Evolutionary conservation across 1,140 invertebrate species (phyloP), one percentile per base, ranked within the genome.

Genomic region (Pinna nobilis): DNA sequence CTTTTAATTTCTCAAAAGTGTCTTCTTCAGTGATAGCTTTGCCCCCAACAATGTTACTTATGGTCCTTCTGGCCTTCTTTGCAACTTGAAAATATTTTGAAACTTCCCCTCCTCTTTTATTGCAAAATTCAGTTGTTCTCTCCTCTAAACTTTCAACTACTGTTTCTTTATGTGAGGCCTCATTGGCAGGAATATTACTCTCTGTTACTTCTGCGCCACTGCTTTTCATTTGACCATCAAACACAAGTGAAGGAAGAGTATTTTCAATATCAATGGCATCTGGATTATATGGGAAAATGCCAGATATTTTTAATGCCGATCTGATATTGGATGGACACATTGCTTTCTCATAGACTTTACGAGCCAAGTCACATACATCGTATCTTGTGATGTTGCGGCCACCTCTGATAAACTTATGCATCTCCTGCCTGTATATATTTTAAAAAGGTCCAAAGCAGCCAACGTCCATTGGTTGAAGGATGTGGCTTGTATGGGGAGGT

Each of bases 281-380:
- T 20, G 18, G 3, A 20, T 77, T 23, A 28, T 64, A 65, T 7
- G 71, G 71, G 32, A 32, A 66, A n/a, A 75, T 75, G 37, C 72
- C 67, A 49, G 28, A 32, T 67, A 68, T 70, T 4, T 39, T 47
- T 35, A 78, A 78, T 5, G 53, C 53, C 23, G 47, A 51, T 37
- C 59, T 44, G n/a, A 75, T 30, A 51, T 70, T 71, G 32, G 11
- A 49, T 32, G 60, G 4, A 30, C 37, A 65, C 49, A 74, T 47
- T 5, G 71, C 59, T 65, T 28, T 57, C 20, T 13, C 35, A 15
- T 70, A 70, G 15, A 44, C 32, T 30, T 61, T 70, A 7, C 20
- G 11, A 18, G 32, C 32, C 3, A 61, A n/a, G 28, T 50, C 28
- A 11, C 15, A 33, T 32, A 61, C n/a, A 13, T 59, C 15, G 25